Evolutionary conservation across 2,797 vertebrate species (phyloP), one percentile per base, ranked within the genome.

Genomic region (Acridotheres tristis): DNA sequence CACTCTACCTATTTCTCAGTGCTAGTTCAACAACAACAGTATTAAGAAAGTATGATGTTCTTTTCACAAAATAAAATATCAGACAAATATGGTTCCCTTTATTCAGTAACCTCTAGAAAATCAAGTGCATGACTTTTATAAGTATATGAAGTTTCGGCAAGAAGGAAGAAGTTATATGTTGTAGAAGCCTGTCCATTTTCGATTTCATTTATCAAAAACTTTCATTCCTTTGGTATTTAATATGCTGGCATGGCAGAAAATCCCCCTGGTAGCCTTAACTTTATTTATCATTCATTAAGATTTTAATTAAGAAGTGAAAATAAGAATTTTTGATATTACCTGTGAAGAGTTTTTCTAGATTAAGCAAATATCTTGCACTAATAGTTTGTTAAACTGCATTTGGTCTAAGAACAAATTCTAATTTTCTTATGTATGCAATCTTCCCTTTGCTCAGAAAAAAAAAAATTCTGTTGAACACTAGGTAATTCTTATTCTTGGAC

Each of bases 41-140:
- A 45, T 29, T 53, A 36, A 59, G 61, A 87, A 84, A 65, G n/a
- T 53, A 32, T 3, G 5, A 26, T 61, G 7, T 1, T 58, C 14
- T 65, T 76, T 16, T 48, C 54, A 68, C 1, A 4, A 76, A 79
- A 50, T 27, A 32, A 73, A 69, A 2, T 23, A 40, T 13, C 7
- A 47, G 34, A 61, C 1, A n/a, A 32, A 40, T 38, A 40, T 17
- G 4, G 9, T 65, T 21, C 4, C 9, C 9, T 1, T 1, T 45
- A 61, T 14, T 51, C 8, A 47, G 50, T 13, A 42, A 42, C 4
- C 7, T 73, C 48, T 61, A 58, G 48, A 76, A 68, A 32, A 47
- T 1, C 1, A 88, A 66, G 2, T 2, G 0, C 53, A 69, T 54
- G 23, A 20, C 7, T 80, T 72, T 65, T 50, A 51, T n/a, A 11